phyloP scores from a whole-genome alignment of 2,888 invertebrate species.

The Phorcus lineatus region DNA sequence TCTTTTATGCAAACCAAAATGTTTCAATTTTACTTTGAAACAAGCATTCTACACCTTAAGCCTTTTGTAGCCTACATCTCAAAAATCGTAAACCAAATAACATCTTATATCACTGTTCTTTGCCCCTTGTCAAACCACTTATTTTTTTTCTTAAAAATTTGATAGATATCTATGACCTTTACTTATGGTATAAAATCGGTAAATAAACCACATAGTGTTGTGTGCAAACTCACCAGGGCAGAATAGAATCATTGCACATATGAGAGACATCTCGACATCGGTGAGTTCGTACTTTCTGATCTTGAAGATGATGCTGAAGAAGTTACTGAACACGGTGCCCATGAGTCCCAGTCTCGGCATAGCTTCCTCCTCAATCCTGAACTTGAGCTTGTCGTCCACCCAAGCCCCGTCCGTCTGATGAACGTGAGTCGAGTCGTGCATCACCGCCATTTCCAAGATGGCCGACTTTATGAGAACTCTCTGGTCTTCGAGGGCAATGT shows the following conservation, averaged over 20 bases:
- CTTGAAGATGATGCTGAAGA: constrained; percentile 45
- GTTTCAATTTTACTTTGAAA: too few species aligned
- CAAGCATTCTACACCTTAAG: too few species aligned
- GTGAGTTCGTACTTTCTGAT: constrained; percentile 50
- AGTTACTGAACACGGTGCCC: constrained; percentile 50
- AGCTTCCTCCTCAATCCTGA: constrained; percentile 39
- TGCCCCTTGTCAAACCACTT: too few species aligned
- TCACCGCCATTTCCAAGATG: constrained; percentile 61
- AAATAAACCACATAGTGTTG: too few species aligned
- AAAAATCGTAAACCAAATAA: too few species aligned
- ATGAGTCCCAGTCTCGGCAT: constrained; percentile 48
- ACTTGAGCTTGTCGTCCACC: constrained; percentile 52
- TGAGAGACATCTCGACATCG: constrained; percentile 56
- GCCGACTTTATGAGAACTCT: constrained; percentile 61
- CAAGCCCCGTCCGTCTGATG: constrained; percentile 38
- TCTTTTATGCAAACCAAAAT: too few species aligned
- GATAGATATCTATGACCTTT: too few species aligned
- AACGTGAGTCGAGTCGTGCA: constrained; percentile 55
- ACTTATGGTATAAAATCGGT: too few species aligned
- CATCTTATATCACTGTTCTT: too few species aligned
- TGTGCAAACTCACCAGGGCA: constrained; percentile 56
- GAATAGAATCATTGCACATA: constrained; percentile 57
- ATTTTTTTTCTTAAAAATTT: too few species aligned
- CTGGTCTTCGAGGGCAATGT: constrained; percentile 61
- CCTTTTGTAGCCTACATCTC: too few species aligned